Conservation (phyloP, 1,140 invertebrate species). For the Drosophila mojavensis region DNA sequence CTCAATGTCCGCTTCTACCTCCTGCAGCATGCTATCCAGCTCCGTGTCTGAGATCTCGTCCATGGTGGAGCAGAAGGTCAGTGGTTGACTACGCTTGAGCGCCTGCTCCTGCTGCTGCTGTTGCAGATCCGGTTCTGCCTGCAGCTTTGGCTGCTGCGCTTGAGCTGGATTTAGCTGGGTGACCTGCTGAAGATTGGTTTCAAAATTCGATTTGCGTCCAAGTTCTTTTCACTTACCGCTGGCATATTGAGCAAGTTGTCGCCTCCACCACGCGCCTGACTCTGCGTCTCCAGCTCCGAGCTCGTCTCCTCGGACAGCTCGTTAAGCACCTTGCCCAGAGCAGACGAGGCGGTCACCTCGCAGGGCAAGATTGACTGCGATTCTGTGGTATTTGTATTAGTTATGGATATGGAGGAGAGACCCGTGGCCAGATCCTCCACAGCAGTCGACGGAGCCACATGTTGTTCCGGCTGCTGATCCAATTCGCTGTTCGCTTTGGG, state of each 20-base stretch:
- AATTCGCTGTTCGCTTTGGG: slow-evolving; percentile 25
- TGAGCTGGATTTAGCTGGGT: not conserved
- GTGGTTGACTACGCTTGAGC: slow-evolving; percentile 58
- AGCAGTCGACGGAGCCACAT: not conserved
- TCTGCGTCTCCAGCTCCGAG: slow-evolving; percentile 52
- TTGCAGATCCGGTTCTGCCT: slow-evolving; percentile 8
- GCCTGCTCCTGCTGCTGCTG: not conserved
- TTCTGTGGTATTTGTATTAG: slow-evolving; percentile 38
- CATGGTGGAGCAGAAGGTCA: slow-evolving; percentile 83
- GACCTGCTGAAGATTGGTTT: not conserved
- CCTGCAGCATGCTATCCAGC: slow-evolving; percentile 82
- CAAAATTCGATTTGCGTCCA: not conserved
- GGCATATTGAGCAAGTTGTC: not conserved
- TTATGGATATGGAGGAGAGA: slow-evolving; percentile 76
- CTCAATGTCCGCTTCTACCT: slow-evolving; percentile 75
- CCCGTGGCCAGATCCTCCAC: slow-evolving; percentile 70
- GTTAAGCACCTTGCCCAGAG: slow-evolving; percentile 64
- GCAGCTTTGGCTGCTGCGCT: not conserved
- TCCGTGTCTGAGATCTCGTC: slow-evolving; percentile 83
- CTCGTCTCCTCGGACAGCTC: slow-evolving; percentile 63
- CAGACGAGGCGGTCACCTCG: slow-evolving; percentile 69
- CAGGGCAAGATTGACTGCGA: slow-evolving; percentile 68
- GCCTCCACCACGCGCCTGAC: slow-evolving; percentile 38
- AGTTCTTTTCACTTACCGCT: slow-evolving; percentile 17
- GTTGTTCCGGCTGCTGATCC: slow-evolving; percentile 5